Conservation (phyloP, 1,140 invertebrate species). For the Bombyx mandarina region DNA sequence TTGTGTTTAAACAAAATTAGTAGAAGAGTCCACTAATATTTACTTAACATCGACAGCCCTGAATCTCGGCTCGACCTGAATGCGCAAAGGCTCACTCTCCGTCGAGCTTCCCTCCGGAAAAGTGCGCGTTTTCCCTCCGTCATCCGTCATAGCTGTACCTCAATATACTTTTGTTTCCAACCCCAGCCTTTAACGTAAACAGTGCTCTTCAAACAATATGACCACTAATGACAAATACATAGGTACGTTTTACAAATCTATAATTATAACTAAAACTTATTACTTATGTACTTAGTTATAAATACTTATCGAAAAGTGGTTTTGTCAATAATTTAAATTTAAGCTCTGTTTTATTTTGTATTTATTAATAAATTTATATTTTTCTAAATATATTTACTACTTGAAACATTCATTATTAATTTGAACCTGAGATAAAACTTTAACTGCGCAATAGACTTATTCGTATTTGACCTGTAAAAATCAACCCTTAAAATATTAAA, state of each 20-base stretch:
- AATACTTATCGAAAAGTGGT: too few species aligned
- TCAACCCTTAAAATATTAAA: not conserved
- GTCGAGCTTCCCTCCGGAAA: conserved; percentile 29
- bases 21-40: too few species aligned
- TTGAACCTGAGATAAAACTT: not conserved
- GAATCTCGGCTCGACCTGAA: conserved; percentile 27
- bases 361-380: not conserved
- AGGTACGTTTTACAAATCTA: conserved; percentile 6
- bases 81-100: conserved; percentile 54
- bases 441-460: too few species aligned
- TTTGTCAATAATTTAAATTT: too few species aligned
- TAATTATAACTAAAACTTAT: too few species aligned
- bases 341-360: not conserved
- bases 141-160: conserved; percentile 8
- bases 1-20: too few species aligned
- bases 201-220: conserved; percentile 16
- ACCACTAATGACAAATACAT: not conserved
- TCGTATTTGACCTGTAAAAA: too few species aligned
- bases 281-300: too few species aligned
- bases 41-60: conserved; percentile 29
- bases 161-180: conserved; percentile 13
- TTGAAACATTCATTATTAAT: not conserved
- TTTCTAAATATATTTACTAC: not conserved
- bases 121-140: conserved; percentile 30
- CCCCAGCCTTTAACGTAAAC: conserved; percentile 33